Conservation (phyloP, 1,140 invertebrate species). For the Oedothorax gibbosus region DNA sequence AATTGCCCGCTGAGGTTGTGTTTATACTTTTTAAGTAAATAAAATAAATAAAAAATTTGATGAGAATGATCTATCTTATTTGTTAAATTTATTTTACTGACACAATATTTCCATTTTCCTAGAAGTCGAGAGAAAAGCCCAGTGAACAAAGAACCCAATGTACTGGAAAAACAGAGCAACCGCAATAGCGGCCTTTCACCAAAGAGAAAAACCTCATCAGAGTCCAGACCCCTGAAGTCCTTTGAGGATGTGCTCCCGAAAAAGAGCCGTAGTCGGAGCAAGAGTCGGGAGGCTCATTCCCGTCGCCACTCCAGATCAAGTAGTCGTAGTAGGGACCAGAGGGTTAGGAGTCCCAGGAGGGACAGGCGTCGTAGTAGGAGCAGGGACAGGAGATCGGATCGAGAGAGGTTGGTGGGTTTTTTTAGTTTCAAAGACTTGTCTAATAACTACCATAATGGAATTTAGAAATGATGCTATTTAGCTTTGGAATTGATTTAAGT, state of each 20-base stretch:
- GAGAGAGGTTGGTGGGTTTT: not conserved
- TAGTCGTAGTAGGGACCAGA: conserved; percentile 36
- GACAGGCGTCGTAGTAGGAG: conserved; percentile 49
- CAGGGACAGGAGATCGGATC: conserved; percentile 35
- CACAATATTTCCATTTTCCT: not conserved
- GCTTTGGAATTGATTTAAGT: too few species aligned
- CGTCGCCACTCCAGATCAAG: conserved; percentile 10
- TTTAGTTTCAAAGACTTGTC: too few species aligned
- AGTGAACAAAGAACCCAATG: too few species aligned
- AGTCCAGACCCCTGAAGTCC: not conserved
- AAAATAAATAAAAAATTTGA: too few species aligned
- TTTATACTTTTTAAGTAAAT: too few species aligned
- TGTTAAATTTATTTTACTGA: too few species aligned
- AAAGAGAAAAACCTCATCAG: not conserved
- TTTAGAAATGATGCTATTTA: too few species aligned
- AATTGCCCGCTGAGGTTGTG: too few species aligned
- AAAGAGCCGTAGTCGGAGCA: conserved; percentile 32
- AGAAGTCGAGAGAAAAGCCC: conserved; percentile 16
- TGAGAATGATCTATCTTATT: too few species aligned
- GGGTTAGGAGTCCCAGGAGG: conserved; percentile 19
- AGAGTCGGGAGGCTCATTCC: conserved; percentile 10
- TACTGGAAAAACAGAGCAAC: too few species aligned
- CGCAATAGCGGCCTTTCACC: not conserved
- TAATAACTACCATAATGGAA: too few species aligned
- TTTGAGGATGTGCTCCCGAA: not conserved